Evolutionary conservation across 2,113 vertebrate species (phyloP).

Genomic region (Leucosticte australis): DNA sequence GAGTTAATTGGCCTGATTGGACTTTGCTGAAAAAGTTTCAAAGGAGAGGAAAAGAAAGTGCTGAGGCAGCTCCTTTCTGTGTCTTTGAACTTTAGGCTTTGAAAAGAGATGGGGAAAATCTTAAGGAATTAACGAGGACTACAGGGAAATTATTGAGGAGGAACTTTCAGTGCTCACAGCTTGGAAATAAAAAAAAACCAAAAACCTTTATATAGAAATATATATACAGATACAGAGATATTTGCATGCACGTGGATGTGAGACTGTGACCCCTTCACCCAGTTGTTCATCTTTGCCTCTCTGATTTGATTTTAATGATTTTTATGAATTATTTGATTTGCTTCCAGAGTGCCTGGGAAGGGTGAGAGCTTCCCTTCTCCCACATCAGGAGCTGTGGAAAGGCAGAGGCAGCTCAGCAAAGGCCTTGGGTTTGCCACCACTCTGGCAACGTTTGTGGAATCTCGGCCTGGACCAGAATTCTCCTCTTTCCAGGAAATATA

Average conservation of each 20-base stretch:
- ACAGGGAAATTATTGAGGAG: conserved; percentile 57
- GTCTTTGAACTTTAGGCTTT: conserved; percentile 71
- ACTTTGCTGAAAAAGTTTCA: not conserved
- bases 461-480: not conserved
- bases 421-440: not conserved
- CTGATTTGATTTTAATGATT: not conserved
- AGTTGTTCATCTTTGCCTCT: not conserved
- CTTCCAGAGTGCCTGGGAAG: rapidly evolving
- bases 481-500: conserved; percentile 4
- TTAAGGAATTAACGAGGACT: conserved; percentile 69
- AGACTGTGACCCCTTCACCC: not conserved
- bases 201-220: not conserved
- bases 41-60: conserved; percentile 18
- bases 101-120: conserved; percentile 62
- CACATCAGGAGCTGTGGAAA: not conserved
- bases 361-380: not conserved
- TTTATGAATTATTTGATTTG: not conserved
- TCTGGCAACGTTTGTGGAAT: not conserved
- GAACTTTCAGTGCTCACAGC: not conserved
- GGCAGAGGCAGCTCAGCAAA: not conserved
- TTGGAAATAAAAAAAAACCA: not conserved
- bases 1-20: conserved; percentile 57
- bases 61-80: conserved; percentile 56
- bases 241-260: not conserved
- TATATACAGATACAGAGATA: not conserved